Conservation (phyloP, 1,140 invertebrate genomes). For the Ectropis grisescens region DNA sequence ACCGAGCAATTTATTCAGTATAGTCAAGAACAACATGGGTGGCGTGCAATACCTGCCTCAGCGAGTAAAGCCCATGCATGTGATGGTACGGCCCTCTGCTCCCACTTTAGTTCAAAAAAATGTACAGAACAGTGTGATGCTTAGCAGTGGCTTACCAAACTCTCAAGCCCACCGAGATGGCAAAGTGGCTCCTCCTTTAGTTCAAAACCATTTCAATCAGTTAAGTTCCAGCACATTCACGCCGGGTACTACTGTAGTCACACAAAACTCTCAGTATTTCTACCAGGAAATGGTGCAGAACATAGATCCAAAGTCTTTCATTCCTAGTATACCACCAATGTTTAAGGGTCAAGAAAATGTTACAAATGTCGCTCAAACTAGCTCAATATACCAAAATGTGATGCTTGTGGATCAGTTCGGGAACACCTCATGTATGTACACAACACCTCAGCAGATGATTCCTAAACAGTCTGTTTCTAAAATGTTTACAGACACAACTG, state of each 20-base stretch:
- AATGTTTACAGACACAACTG: constrained; percentile 27
- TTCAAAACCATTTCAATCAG: constrained; percentile 33
- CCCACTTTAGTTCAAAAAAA: constrained; percentile 55
- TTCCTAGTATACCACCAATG: constrained; percentile 42
- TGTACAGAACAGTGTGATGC: constrained; percentile 50
- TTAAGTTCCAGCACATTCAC: constrained; percentile 34
- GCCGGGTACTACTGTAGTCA: constrained; percentile 47
- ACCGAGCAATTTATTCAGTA: constrained; percentile 32
- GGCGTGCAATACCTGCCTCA: constrained; percentile 50
- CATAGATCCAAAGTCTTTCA: constrained; percentile 52
- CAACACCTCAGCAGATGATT: constrained; percentile 35
- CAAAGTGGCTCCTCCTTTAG: constrained; percentile 26
- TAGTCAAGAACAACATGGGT: constrained; percentile 46
- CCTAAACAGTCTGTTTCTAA: constrained; percentile 29
- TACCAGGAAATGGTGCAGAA: constrained; percentile 62
- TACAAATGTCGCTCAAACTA: constrained; percentile 41
- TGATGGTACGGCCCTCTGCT: constrained; percentile 47
- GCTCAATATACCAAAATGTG: constrained; percentile 58
- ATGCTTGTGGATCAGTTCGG: constrained; percentile 63
- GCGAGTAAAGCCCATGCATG: constrained; percentile 46
- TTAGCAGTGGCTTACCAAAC: constrained; percentile 30
- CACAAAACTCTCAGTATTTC: constrained; percentile 61
- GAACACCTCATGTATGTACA: constrained; percentile 53
- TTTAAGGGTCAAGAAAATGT: constrained; percentile 35
- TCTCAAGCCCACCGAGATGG: constrained; percentile 26